Percentiles rank a stretch among this genome's conserved stretches.
Evolutionary conservation across 1,140 invertebrate species (phyloP).

Genomic region (Hydropsyche tenuis): DNA sequence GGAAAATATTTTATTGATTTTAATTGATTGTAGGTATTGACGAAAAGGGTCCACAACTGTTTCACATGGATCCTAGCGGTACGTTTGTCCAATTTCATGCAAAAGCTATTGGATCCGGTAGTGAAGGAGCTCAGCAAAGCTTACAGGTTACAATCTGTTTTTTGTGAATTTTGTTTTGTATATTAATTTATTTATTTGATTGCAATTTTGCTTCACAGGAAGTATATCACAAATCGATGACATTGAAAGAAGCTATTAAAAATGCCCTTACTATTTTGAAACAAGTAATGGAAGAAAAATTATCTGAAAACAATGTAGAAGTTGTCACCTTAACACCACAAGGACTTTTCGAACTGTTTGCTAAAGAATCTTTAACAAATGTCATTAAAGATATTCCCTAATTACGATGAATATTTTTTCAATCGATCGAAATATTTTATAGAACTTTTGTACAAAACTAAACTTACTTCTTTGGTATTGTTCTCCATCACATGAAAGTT

Average conservation of each 20-base stretch:
- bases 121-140: slow-evolving; percentile 98
- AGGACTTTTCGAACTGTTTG: slow-evolving; percentile 88
- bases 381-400: slow-evolving; percentile 83
- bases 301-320: slow-evolving; percentile 98
- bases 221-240: slow-evolving; percentile 82
- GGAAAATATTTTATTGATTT: background rate
- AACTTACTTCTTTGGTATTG: too few relatives aligned
- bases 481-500: too few relatives aligned
- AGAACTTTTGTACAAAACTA: too few relatives aligned
- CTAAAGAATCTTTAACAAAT: slow-evolving; percentile 88
- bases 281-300: slow-evolving; percentile 99
- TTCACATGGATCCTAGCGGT: slow-evolving; percentile 98
- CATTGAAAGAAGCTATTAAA: slow-evolving; percentile 93
- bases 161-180: slow-evolving; percentile 22
- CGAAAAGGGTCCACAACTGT: slow-evolving; percentile 85
- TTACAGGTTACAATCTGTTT: slow-evolving; percentile 72
- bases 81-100: slow-evolving; percentile 98
- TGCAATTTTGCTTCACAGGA: slow-evolving; percentile 69
- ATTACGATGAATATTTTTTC: background rate
- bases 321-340: slow-evolving; percentile 89
- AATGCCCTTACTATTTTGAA: slow-evolving; percentile 93
- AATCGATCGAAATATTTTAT: too few relatives aligned
- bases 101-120: slow-evolving; percentile 99
- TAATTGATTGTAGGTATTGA: slow-evolving; percentile 67
- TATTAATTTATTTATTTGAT: slow-evolving; percentile 27